Evolutionary conservation across 2,797 vertebrate genomes (phyloP), one percentile per base, ranked within the genome.

Genomic region (Myotis pilosus): DNA sequence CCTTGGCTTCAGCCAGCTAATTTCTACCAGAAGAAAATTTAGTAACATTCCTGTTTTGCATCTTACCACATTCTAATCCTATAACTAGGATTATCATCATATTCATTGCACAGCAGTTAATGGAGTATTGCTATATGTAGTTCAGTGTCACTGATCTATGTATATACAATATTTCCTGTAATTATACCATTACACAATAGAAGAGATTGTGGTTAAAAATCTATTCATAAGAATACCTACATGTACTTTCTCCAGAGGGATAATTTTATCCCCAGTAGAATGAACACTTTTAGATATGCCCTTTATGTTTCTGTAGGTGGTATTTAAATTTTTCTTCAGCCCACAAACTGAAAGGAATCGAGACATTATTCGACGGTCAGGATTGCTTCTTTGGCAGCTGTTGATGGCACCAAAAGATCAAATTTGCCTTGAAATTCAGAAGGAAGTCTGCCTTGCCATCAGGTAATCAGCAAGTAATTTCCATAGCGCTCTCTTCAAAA

Each of bases 271-370:
- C 28, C 28, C 69, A 55, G 17, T 38, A 69, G 41, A 92, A 49
- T 90, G 87, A 80, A 19, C 68, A 57, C 69, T 95, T 95, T 96
- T 79, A 96, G 86, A 86, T 91, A 25, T 66, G 38, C 81, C 64
- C 51, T 66, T 80, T 96, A 66, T 86, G 60, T 97, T 94, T 98
- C 87, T 95, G 28, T 97, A 99, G 99, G 99, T 99, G 97, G 99
- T 99, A 93, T 99, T 99, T 98, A 99, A 99, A 97, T 99, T 99
- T 97, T 98, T 99, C 98, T 99, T 99, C 97, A 99, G 99, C 97
- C 99, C 99, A 68, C 99, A 99, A 98, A 99, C 99, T 0, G 99
- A 99, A 97, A 99, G 99, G 97, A 99, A 99, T 93, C 98, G 99
- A 91, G 99, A 99, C 88, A 99, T 99, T 80, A 98, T 99, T 81